Conservation (phyloP, 2,113 vertebrate species). For the Isurus oxyrinchus region DNA sequence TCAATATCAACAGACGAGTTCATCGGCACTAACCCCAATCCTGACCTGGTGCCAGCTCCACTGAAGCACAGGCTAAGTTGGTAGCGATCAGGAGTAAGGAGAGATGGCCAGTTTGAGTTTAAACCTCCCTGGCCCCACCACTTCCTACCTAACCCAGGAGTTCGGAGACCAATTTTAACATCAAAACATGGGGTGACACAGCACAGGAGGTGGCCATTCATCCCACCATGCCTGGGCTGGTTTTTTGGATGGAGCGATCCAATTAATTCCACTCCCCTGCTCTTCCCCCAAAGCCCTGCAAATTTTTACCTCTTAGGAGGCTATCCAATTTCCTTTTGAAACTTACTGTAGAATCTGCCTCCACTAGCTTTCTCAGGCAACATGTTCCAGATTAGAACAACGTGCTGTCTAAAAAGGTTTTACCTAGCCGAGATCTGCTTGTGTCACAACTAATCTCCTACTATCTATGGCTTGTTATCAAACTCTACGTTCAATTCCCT, state of each 20-base stretch:
- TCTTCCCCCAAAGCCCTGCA: background rate
- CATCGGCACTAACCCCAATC: no score
- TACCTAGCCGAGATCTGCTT: background rate
- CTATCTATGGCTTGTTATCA: background rate
- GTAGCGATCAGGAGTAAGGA: background rate
- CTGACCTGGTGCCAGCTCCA: background rate
- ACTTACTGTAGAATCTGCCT: background rate
- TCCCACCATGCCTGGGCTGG: background rate
- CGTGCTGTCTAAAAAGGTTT: background rate
- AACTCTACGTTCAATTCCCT: background rate
- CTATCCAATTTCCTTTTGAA: background rate
- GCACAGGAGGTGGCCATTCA: background rate
- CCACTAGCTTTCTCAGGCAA: background rate
- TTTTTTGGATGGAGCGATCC: background rate
- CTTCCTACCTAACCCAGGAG: background rate
- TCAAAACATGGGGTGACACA: background rate
- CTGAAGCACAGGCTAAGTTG: background rate
- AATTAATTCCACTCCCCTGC: background rate
- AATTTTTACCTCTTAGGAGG: background rate
- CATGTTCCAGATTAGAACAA: background rate
- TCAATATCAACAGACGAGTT: background rate
- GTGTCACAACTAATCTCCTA: background rate
- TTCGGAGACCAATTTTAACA: background rate
- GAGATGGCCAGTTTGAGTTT: background rate
- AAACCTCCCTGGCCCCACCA: background rate